These are phyloP conservation scores for Eilema griseolum DNA, from an alignment of 2,888 invertebrate genomes.

Conservation along the genomic window DNA sequence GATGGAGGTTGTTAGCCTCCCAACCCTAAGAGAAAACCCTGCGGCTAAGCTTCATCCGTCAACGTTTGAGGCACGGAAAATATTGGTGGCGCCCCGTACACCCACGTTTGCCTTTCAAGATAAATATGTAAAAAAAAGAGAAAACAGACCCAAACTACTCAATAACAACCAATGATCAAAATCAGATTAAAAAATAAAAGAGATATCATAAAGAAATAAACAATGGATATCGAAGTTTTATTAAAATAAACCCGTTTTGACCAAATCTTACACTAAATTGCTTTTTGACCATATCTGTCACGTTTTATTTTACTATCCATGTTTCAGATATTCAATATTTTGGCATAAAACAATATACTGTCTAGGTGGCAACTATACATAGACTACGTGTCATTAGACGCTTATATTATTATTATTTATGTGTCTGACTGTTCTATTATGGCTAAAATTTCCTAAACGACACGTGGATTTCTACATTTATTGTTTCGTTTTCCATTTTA, in stretches of 20 bases:
- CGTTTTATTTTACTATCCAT: conserved; percentile 34
- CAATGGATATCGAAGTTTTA: conserved; percentile 21
- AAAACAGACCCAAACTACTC: not conserved
- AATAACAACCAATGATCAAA: conserved; percentile 1
- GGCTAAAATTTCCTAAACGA: conserved; percentile 20
- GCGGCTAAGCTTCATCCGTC: no score
- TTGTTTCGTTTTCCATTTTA: conserved; percentile 8
- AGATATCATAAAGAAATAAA: conserved; percentile 24
- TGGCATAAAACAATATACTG: conserved; percentile 25
- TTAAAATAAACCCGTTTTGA: conserved; percentile 24
- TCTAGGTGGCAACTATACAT: conserved; percentile 22
- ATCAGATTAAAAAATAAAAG: conserved; percentile 14
- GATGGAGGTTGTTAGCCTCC: no score
- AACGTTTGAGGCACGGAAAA: not conserved
- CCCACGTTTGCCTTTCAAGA: not conserved
- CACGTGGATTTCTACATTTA: conserved; percentile 8
- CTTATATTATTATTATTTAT: conserved; percentile 40
- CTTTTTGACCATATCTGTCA: conserved; percentile 31
- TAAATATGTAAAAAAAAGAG: not conserved
- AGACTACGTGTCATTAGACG: conserved; percentile 16
- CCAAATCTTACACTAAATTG: conserved; percentile 33
- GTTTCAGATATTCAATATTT: conserved; percentile 29
- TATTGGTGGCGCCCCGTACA: not conserved
- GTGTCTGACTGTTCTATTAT: conserved; percentile 37
- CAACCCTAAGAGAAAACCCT: no score